Evolutionary conservation across 2,888 invertebrate species (phyloP).

Genomic region (Epistrophella euchroma): DNA sequence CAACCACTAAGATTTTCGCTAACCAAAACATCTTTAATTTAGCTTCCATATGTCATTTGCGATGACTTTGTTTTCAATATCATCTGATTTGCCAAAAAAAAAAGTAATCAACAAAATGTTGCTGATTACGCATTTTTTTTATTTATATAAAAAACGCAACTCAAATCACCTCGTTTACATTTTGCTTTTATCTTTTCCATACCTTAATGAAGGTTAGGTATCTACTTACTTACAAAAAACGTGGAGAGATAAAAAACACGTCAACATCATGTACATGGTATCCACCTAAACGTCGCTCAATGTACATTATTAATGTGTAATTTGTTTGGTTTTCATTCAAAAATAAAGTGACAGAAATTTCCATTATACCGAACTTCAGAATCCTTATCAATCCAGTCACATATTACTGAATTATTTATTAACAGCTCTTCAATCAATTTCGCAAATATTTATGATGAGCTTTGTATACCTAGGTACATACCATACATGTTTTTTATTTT

Average conservation of each 20-base stretch:
- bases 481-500: not conserved
- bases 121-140: no score
- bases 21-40: no score
- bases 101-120: no score
- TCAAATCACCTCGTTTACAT: not conserved
- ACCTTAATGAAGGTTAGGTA: not conserved
- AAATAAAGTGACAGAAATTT: constrained; percentile 32
- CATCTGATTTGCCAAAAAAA: no score
- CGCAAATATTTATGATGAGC: constrained; percentile 42
- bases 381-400: constrained; percentile 43
- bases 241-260: constrained; percentile 14
- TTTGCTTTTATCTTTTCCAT: constrained; percentile 10
- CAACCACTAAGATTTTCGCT: no score
- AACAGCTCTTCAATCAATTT: constrained; percentile 57
- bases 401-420: constrained; percentile 48
- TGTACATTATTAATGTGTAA: not conserved
- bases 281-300: not conserved
- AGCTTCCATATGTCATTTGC: no score
- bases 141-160: not conserved
- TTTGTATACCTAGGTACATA: not conserved
- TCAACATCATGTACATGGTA: not conserved
- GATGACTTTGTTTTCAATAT: no score
- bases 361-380: constrained; percentile 17
- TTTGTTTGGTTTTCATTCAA: constrained; percentile 21
- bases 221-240: not conserved